Evolutionary conservation across 2,797 vertebrate species (phyloP), one percentile per base, ranked within the genome.

Genomic region (Alcedo quadribrachys): DNA sequence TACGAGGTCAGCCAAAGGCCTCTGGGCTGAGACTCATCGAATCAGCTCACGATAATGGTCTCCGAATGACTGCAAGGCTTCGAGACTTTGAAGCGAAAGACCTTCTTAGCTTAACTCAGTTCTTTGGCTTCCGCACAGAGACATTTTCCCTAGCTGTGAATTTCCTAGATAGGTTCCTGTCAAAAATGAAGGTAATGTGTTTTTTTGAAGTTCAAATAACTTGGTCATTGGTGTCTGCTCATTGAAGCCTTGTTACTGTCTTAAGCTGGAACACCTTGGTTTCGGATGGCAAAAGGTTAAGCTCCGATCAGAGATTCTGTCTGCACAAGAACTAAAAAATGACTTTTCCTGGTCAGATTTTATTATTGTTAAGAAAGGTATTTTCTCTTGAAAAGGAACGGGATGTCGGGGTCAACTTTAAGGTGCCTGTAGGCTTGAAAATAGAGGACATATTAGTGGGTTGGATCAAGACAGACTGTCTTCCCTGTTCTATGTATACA

Each of bases 81-180:
- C 96, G 99, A 50, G 99, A 99, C 95, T 98, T 99, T 78, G 98
- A 99, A 96, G 99, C 99, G 83, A 99, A 98, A 84, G 99, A 99
- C 89, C 98, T 99, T 54, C 99, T 99, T 30, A 99, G 98, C 69
- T 96, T 99, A 70, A 98, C 98, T 78, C 98, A 99, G 60, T 99
- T 99, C 97, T 99, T 99, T 24, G 99, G 99, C 73, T 99, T 99
- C 88, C 97, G 94, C 77, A 98, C 98, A 0, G 99, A 99, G 93
- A 99, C 98, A 0, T 99, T 99, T 97, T 99, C 98, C 1, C 95
- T 99, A 42, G 98, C 98, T 60, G 98, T 99, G 95, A 99, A 98
- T 97, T 95, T 99, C 78, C 95, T 99, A 37, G 99, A 99, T 95
- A 98, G 99, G 54, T 99, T 99, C 95, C 97, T 99, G 85, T 98